Base-by-base conservation (phyloP, 2,888 invertebrate species). In the Exocentrus adspersus region DNA sequence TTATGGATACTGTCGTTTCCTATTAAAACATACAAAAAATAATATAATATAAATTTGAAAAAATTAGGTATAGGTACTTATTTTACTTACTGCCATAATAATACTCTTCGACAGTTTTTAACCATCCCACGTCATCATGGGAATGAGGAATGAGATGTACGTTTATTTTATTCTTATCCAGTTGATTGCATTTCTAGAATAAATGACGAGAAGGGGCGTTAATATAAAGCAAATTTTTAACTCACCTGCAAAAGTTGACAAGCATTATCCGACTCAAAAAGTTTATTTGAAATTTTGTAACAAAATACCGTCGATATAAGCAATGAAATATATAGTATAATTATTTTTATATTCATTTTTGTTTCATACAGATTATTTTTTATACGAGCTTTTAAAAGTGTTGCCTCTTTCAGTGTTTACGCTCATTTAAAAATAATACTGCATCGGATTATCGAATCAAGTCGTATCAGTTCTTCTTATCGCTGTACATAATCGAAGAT, bases 81-180 rank as follows among this genome's bases (percentile, higher is more conserved):
- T 20, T 19, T n/a, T 45, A 54, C 54, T 76, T 71, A 89, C 89
- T 86, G 74, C 89, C 89, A 76, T 87, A 90, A 72, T 88, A 93
- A 76, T 93, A 94, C 77, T 93, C 90, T 74, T 94, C 93, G 2
- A 92, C 90, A 0, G 93, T 93, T 80, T 92, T 92, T 45, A 93
- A 85, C 94, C 94, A 94, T 1, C 94, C 94, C 0, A 92, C 92
- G 77, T 94, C 94, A 84, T 93, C 92, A 79, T 94, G 94, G 0
- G 92, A 90, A 75, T 94, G 94, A 0, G 93, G 86, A 0, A 89
- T 87, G 0, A 95, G 82, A 77, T 95, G 95, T 0, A 95, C 90
- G 77, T 94, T 95, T 12, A 95, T 79, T 76, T 88, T 85, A 1
- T 86, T 86, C 0, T 84, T 72, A 51, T 87, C 85, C 0, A 85